Evolutionary conservation across 1,140 invertebrate species (phyloP).

Genomic region (Cydia strobilella): DNA sequence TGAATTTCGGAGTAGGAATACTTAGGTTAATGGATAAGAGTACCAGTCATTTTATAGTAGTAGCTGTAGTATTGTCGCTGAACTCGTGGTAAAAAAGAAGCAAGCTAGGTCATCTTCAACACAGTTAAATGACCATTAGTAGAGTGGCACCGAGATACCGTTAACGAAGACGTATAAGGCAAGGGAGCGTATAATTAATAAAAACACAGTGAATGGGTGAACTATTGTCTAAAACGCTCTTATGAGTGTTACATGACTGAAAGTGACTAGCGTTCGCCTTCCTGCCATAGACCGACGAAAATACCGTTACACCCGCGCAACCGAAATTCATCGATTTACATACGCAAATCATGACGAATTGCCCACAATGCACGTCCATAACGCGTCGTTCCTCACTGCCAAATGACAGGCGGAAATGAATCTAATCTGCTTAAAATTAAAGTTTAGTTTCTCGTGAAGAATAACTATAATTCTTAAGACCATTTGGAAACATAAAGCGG

Average conservation of each 20-base stretch:
- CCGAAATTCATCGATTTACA: conserved; percentile 75
- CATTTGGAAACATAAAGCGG: conserved; percentile 35
- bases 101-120: background rate
- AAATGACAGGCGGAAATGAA: conserved; percentile 37
- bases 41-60: background rate
- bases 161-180: background rate
- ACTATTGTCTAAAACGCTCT: conserved; percentile 17
- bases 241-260: conserved; percentile 51
- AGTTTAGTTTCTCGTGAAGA: conserved; percentile 39
- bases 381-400: conserved; percentile 42
- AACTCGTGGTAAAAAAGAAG: background rate
- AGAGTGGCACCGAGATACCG: background rate
- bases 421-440: conserved; percentile 41
- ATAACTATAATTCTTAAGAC: conserved; percentile 38
- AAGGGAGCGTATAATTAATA: no score
- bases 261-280: conserved; percentile 76
- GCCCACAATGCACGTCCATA: conserved; percentile 66
- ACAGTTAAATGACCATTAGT: background rate
- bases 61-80: no score
- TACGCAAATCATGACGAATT: conserved; percentile 78
- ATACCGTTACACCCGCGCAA: conserved; percentile 73
- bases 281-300: conserved; percentile 74
- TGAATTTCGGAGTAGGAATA: no score
- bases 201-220: no score
- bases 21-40: no score